Evolutionary conservation across 2,888 invertebrate species (phyloP).

Genomic region (Patella pellucida): DNA sequence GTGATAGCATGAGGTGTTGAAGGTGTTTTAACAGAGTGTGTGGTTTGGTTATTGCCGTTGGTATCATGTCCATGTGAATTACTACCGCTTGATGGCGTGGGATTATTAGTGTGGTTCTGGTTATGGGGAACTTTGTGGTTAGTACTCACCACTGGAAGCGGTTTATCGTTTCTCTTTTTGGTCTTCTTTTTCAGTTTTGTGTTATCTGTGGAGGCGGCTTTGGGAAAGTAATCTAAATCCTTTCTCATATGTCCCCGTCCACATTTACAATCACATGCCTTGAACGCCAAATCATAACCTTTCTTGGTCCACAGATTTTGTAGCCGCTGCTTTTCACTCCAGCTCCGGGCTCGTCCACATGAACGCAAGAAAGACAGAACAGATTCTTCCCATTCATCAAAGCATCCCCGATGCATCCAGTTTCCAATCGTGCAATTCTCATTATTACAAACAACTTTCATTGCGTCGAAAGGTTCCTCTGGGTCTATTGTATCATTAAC

Average conservation of each 20-base stretch:
- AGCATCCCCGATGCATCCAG: conserved; percentile 96
- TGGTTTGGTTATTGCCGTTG: conserved; percentile 14
- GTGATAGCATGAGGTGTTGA: neutral
- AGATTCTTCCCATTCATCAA: conserved; percentile 92
- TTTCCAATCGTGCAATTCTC: conserved; percentile 89
- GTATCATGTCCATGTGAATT: neutral
- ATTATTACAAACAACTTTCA: conserved; percentile 94
- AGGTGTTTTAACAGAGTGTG: neutral
- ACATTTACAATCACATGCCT: conserved; percentile 94
- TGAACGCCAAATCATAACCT: conserved; percentile 95
- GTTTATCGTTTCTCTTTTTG: conserved; percentile 77
- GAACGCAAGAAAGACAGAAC: conserved; percentile 90
- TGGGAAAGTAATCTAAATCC: conserved; percentile 91
- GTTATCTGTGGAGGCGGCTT: conserved; percentile 69
- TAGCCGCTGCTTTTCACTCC: conserved; percentile 93
- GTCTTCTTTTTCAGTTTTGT: conserved; percentile 76
- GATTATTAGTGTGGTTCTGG: conserved; percentile 36
- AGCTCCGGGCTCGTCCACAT: conserved; percentile 90
- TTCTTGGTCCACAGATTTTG: conserved; percentile 98
- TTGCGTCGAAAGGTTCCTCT: conserved; percentile 73
- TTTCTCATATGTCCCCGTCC: conserved; percentile 93
- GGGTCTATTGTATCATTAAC: conserved; percentile 54
- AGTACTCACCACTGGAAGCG: conserved; percentile 75
- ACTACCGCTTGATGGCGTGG: conserved; percentile 60
- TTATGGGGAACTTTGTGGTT: conserved; percentile 38